These are phyloP conservation scores for Lepus europaeus DNA, from an alignment of 2,113 vertebrate species.

Conservation along the genomic window DNA sequence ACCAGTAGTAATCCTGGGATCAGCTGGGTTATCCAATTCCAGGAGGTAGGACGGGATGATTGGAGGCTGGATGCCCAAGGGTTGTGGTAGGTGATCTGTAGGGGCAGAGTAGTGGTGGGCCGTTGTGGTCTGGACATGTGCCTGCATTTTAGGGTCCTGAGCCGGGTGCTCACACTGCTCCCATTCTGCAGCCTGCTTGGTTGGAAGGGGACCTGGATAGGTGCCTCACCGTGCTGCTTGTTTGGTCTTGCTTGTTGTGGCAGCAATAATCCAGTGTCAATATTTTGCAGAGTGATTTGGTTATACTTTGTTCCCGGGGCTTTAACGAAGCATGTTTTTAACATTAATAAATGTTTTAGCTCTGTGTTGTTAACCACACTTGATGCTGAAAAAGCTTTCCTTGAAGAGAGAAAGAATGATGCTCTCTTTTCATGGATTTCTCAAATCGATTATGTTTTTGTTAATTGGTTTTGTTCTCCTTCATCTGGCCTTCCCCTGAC, in stretches of 20 bases:
- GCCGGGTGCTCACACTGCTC: accelerated
- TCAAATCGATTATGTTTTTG: constrained; percentile 71
- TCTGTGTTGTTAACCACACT: constrained; percentile 51
- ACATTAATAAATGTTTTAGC: constrained; percentile 62
- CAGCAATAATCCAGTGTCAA: constrained; percentile 42
- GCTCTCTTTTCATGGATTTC: constrained; percentile 19
- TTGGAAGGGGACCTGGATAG: not conserved
- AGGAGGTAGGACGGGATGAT: not conserved
- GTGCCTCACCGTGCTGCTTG: not conserved
- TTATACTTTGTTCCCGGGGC: constrained; percentile 25
- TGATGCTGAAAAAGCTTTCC: constrained; percentile 54
- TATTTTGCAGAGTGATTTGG: constrained; percentile 59
- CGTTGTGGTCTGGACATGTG: too few species aligned
- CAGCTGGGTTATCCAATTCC: not conserved
- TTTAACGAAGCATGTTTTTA: constrained; percentile 64
- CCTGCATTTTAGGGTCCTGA: not conserved
- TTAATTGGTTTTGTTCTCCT: constrained; percentile 70
- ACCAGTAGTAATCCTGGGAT: not conserved
- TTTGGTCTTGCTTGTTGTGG: constrained; percentile 52
- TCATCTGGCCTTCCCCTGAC: constrained; percentile 54
- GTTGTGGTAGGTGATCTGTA: not conserved
- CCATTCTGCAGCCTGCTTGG: not conserved
- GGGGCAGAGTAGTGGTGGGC: not conserved
- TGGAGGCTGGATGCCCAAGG: not conserved
- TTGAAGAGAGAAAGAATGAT: constrained; percentile 54